Evolutionary conservation across 2,888 invertebrate species (phyloP).

Genomic region (Callosobruchus maculatus): DNA sequence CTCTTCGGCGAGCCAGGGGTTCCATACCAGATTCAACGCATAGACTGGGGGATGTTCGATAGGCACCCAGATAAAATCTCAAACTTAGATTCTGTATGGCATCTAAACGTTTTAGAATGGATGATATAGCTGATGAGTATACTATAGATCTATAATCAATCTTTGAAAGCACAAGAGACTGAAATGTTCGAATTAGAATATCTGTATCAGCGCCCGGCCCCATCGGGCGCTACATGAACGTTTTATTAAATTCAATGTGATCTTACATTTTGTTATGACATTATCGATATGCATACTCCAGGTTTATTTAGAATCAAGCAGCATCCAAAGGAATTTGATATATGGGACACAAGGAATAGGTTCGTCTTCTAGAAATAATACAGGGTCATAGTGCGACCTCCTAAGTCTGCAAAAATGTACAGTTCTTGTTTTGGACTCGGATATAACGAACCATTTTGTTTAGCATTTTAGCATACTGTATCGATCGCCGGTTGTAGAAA

Average conservation of each 20-base stretch:
- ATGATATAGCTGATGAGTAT: slow-evolving; percentile 1
- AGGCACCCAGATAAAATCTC: background rate
- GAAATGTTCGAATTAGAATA: slow-evolving; percentile 1
- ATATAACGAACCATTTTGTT: background rate
- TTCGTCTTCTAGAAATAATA: background rate
- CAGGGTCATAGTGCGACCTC: background rate
- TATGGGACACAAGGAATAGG: background rate
- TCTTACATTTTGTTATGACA: slow-evolving; percentile 1
- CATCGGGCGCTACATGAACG: slow-evolving; percentile 1
- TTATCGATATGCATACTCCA: background rate
- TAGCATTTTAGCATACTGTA: background rate
- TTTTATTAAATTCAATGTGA: slow-evolving; percentile 2
- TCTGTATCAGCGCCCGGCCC: slow-evolving; percentile 4
- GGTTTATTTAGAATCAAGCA: background rate
- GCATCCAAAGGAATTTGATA: background rate
- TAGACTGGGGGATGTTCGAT: background rate
- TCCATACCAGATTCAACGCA: background rate
- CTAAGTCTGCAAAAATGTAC: background rate
- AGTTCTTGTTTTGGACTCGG: background rate
- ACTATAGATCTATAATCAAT: slow-evolving; percentile 7
- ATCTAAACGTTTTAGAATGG: background rate
- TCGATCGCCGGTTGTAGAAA: slow-evolving; percentile 2
- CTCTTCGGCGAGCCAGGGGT: no score
- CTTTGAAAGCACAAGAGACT: slow-evolving; percentile 1
- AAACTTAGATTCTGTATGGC: background rate